Evolutionary conservation across 2,113 vertebrate genomes (phyloP), one percentile per base, ranked within the genome.

Genomic region (Gorsachius goisagi): DNA sequence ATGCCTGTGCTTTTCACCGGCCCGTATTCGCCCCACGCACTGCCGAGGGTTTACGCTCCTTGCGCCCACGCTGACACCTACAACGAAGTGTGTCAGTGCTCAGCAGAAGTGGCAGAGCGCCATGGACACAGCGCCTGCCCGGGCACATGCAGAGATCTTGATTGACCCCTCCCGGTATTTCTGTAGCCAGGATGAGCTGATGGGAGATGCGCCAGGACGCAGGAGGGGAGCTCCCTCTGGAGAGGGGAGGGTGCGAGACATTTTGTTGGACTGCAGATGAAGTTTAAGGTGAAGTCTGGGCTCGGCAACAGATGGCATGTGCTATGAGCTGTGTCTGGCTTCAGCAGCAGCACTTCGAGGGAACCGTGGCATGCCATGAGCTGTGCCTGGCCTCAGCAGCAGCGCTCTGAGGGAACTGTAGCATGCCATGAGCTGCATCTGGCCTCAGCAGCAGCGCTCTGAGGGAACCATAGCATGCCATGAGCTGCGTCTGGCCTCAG

Each of bases 1-100:
- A 14, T 0, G 0, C 2, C 62, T 1, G 0, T 7, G 16, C 30
- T 24, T 26, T 8, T 59, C 64, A 39, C 0, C 0, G 49, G n/a
- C 16, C 52, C 39, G 1, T 1, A 41, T 15, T 18, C 6, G 1
- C 59, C 17, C 27, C 84, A 7, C 1, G 0, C 4, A 1, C 47
- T 24, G 60, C 52, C 4, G 4, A 67, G 32, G 49, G 37, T 45
- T 93, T 19, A 18, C 3, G 1, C 8, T 26, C 19, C 41, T 77
- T 37, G 11, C 4, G 2, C 27, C 21, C 2, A 3, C 2, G 1
- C 1, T 17, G 27, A 47, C 1, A 2, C 22, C 53, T 24, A 8
- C 33, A 59, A 14, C 0, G 3, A 69, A 71, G 32, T 1, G 14
- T 8, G 39, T 14, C 11, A 2, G 60, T 27, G 37, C 44, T 67